phyloP scores from a whole-genome alignment of 2,113 vertebrate species.

The Chaenocephalus aceratus region DNA sequence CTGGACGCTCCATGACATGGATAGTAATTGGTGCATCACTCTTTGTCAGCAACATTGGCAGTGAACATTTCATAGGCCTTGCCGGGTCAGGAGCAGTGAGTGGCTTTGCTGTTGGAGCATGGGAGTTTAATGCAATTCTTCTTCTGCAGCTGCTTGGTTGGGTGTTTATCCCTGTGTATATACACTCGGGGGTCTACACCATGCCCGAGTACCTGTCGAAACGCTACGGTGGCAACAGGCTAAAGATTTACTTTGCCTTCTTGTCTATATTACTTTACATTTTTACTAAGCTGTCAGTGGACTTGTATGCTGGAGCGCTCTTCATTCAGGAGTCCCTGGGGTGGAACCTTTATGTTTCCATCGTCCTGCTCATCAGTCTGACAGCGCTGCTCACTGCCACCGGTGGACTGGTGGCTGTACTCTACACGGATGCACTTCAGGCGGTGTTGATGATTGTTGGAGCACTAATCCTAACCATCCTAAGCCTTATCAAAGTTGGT shows the following conservation, averaged over 20 bases:
- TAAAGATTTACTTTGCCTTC: constrained; percentile 95
- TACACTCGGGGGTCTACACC: constrained; percentile 95
- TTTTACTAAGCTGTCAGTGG: constrained; percentile 98
- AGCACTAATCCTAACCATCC: constrained; percentile 92
- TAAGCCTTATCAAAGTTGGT: constrained; percentile 92
- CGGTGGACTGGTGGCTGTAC: constrained; percentile 95
- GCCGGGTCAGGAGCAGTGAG: constrained; percentile 98
- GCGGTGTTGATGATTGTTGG: constrained; percentile 96
- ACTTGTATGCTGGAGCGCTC: constrained; percentile 96
- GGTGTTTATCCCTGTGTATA: constrained; percentile 98
- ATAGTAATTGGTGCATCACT: constrained; percentile 94
- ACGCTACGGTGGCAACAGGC: constrained; percentile 94
- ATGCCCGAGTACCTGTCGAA: constrained; percentile 98
- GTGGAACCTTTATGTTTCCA: constrained; percentile 97
- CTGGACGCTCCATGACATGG: constrained; percentile 98
- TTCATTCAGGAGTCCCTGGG: constrained; percentile 99
- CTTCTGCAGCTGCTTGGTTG: constrained; percentile 98
- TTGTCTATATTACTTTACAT: constrained; percentile 96
- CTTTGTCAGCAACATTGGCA: constrained; percentile 99
- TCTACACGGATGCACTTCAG: constrained; percentile 97
- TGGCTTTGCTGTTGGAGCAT: constrained; percentile 97
- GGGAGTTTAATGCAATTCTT: constrained; percentile 98
- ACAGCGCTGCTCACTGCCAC: constrained; percentile 96
- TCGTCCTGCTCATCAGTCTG: constrained; percentile 94
- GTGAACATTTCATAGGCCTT: constrained; percentile 99